These are phyloP conservation scores for Hypomesus transpacificus DNA, from an alignment of 2,113 vertebrate genomes.

Conservation along the genomic window DNA sequence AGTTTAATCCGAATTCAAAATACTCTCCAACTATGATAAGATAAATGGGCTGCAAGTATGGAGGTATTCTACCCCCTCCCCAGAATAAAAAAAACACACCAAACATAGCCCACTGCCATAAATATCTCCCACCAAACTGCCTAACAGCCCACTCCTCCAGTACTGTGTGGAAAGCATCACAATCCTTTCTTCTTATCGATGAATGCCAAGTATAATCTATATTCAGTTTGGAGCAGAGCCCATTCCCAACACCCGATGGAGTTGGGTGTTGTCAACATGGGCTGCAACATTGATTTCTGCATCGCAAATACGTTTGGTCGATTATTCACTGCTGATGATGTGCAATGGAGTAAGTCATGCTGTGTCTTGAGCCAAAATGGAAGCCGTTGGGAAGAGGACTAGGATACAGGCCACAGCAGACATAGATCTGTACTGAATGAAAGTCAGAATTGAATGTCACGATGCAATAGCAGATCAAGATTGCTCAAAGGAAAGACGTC, in stretches of 20 bases:
- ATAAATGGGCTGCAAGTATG: background rate
- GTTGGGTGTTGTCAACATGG: background rate
- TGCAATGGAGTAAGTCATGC: background rate
- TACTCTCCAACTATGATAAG: background rate
- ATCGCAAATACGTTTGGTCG: background rate
- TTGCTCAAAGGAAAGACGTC: too few species aligned
- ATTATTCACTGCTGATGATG: constrained; percentile 5
- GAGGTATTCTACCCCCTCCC: background rate
- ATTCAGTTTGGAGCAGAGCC: background rate
- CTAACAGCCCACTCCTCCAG: too few species aligned
- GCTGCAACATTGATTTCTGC: background rate
- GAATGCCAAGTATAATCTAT: background rate
- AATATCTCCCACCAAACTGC: too few species aligned
- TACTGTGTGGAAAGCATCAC: background rate
- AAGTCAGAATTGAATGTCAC: background rate
- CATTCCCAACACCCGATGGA: background rate
- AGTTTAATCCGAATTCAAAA: background rate
- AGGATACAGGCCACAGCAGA: background rate
- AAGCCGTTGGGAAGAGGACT: background rate
- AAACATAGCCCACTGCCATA: too few species aligned
- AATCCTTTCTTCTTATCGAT: background rate
- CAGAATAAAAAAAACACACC: too few species aligned
- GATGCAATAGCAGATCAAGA: too few species aligned
- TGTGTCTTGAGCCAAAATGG: background rate
- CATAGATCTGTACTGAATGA: background rate